Evolutionary conservation across 2,113 vertebrate species (phyloP).

Genomic region (Prinia subflava): DNA sequence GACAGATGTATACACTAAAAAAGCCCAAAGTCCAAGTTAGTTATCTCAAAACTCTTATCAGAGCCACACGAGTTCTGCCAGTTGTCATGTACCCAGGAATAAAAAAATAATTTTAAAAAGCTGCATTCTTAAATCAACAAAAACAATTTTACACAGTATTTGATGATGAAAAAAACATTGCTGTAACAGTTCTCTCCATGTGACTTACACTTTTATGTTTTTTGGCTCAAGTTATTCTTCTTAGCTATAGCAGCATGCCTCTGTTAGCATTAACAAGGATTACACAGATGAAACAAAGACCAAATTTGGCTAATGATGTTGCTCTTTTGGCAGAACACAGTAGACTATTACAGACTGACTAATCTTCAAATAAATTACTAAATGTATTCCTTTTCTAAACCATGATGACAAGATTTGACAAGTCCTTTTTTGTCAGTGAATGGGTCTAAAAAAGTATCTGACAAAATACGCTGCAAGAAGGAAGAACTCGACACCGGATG

Average conservation of each 20-base stretch:
- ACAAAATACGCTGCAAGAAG: slow-evolving; percentile 13
- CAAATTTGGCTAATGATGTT: background rate
- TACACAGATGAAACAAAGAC: background rate
- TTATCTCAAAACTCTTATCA: background rate
- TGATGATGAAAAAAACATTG: background rate
- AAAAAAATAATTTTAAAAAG: background rate
- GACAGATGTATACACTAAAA: background rate
- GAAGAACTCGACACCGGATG: background rate
- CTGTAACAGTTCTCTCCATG: background rate
- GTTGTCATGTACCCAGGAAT: background rate
- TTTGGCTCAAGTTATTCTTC: background rate
- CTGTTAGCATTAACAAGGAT: background rate
- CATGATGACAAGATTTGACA: background rate
- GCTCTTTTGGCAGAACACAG: background rate
- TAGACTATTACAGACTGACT: background rate
- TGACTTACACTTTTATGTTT: background rate
- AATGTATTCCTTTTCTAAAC: background rate
- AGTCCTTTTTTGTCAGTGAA: slow-evolving; percentile 3
- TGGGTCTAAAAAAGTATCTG: background rate
- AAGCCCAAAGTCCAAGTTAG: background rate
- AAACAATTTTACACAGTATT: background rate
- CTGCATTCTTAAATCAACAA: background rate
- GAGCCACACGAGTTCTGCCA: background rate
- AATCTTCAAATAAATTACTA: slow-evolving; percentile 14
- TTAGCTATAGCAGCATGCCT: background rate